A percentile compares a stretch with the other conserved stretches of the same genome.
Conservation (phyloP, 2,888 invertebrate species). For the Muschampia plurimacula region DNA sequence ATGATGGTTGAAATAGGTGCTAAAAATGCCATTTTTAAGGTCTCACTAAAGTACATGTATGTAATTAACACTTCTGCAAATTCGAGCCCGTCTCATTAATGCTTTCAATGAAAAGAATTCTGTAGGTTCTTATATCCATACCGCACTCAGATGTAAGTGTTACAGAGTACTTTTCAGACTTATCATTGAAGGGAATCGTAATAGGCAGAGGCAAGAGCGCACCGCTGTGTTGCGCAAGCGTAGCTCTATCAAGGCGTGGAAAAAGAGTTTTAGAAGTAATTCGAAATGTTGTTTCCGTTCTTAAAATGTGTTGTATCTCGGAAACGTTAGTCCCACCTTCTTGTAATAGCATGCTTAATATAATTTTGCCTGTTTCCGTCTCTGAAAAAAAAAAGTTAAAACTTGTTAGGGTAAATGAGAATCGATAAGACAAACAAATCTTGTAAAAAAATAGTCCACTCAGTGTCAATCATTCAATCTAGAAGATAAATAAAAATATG, state of each 20-base stretch:
- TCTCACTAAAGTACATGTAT: not conserved
- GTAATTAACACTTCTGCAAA: constrained; percentile 6
- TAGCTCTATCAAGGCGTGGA: constrained; percentile 61
- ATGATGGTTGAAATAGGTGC: not conserved
- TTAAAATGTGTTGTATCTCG: constrained; percentile 70
- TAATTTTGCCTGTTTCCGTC: constrained; percentile 68
- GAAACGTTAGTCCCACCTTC: constrained; percentile 73
- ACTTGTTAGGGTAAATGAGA: too few relatives aligned
- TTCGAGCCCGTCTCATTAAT: constrained; percentile 10
- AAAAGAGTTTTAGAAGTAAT: constrained; percentile 62
- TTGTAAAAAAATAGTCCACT: too few relatives aligned
- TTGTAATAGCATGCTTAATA: constrained; percentile 66
- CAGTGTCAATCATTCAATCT: too few relatives aligned
- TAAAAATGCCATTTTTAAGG: not conserved
- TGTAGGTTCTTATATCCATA: constrained; percentile 77
- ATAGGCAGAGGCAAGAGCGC: constrained; percentile 62
- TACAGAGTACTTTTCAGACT: constrained; percentile 67
- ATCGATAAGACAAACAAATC: too few relatives aligned
- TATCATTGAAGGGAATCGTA: constrained; percentile 61
- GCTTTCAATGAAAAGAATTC: constrained; percentile 63
- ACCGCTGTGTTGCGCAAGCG: constrained; percentile 62
- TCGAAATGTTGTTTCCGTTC: constrained; percentile 59
- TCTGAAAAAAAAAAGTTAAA: constrained; percentile 56
- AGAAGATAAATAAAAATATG: too few relatives aligned
- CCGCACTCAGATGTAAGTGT: constrained; percentile 76